phyloP scores from a whole-genome alignment of 2,113 vertebrate species.

The Piprites chloris region DNA sequence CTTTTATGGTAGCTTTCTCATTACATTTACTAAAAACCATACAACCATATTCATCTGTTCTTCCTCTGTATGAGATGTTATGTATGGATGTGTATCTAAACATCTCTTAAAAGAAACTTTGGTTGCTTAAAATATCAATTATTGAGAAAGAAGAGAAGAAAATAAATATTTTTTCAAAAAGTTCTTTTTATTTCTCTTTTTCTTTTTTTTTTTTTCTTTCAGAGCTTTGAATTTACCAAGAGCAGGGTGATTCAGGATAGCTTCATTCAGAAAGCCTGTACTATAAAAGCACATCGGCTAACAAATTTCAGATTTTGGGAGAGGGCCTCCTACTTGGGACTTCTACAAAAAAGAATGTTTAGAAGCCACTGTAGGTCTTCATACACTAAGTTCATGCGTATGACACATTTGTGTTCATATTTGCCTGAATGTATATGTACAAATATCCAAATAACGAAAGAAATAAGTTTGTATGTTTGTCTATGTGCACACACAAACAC shows the following conservation, averaged over 20 bases:
- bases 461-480: not conserved
- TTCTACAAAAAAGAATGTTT: not conserved
- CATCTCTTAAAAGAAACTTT: not conserved
- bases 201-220: not conserved
- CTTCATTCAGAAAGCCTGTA: not conserved
- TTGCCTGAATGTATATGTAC: not conserved
- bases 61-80: not conserved
- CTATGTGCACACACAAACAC: accelerated
- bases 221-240: not conserved
- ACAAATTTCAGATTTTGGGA: not conserved
- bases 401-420: not conserved
- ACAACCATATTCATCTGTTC: not conserved
- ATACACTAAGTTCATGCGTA: accelerated
- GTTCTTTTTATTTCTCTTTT: not conserved
- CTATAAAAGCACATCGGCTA: not conserved
- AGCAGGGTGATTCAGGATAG: not conserved
- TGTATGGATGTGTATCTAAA: not conserved
- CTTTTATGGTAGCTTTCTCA: not conserved
- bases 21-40: not conserved
- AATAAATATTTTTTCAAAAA: not conserved
- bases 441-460: not conserved
- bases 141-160: not conserved
- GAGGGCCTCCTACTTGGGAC: not conserved
- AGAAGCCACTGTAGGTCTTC: not conserved
- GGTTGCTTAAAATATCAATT: not conserved